phyloP scores from a whole-genome alignment of 2,797 vertebrate genomes.

The Podargus strigoides region DNA sequence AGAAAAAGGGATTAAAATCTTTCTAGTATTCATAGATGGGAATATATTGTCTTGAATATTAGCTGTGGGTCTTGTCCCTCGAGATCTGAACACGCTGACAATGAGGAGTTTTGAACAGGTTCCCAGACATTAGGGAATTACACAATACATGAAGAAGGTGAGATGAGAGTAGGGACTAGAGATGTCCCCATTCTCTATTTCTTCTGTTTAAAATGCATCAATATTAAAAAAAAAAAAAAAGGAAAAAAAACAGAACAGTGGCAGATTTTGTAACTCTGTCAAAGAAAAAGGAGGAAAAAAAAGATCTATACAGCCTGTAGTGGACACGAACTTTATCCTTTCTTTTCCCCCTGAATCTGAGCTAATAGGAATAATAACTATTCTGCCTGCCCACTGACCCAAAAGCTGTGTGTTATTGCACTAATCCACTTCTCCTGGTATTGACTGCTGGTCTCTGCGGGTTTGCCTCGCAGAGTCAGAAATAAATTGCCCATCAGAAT shows the following conservation, averaged over 20 bases:
- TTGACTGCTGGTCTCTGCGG: constrained; percentile 1
- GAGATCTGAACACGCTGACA: neutral
- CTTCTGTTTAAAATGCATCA: constrained; percentile 4
- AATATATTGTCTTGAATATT: neutral
- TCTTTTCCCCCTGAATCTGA: neutral
- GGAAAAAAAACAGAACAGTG: neutral
- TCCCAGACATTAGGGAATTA: neutral
- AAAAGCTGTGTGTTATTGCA: neutral
- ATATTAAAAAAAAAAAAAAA: neutral
- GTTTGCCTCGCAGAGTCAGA: neutral
- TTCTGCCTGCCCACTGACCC: constrained; percentile 6
- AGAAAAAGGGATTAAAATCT: neutral
- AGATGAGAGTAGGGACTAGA: constrained; percentile 16
- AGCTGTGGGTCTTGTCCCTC: neutral
- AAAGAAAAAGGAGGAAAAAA: neutral
- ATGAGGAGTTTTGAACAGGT: neutral
- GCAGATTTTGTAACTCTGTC: neutral
- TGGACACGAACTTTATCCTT: neutral
- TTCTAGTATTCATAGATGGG: neutral
- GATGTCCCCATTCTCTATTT: neutral
- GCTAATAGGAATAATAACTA: constrained; percentile 18
- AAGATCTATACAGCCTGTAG: neutral
- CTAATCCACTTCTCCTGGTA: neutral
- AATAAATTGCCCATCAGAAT: constrained; percentile 11
- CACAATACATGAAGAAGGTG: neutral